Base-by-base conservation (phyloP, 2,888 invertebrate species). In the Cephalotes varians region DNA sequence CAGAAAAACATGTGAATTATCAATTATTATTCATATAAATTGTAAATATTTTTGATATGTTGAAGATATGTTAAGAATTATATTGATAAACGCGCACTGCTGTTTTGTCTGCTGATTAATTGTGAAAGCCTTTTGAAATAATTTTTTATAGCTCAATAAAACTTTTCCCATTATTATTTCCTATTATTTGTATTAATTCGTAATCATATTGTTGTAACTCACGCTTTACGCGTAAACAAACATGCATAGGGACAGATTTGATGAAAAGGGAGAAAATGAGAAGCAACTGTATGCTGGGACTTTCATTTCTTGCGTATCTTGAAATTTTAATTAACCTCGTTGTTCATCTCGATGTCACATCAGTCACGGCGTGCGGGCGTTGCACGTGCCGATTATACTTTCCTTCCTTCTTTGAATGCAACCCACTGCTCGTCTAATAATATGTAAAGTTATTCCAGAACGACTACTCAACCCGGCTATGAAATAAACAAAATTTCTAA, bases 241-340 rank as follows among this genome's bases (percentile, higher is more conserved):
- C 10, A 9, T 6, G 5, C 7, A 15, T n/a, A 34, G 34, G 31
- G 12, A n/a, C 3, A 15, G n/a, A 34, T 12, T 34, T 28, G 15
- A 49, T 71, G 34, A 18, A 69, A 47, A 28, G 18, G n/a, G 15
- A 15, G 10, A 15, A 69, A 31, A n/a, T 28, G 9, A 49, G 4
- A 1, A 49, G 15, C 5, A 21, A 47, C 2, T 15, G 12, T 44
- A 15, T 40, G 40, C 9, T 40, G 15, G 7, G 1, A 40, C 12
- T 40, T 40, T 40, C 58, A 18, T 37, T 37, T 40, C 58, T 58
- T 37, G 25, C n/a, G 10, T 49, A 21, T 72, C n/a, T 25, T 56
- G 28, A 72, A 72, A 72, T 72, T 72, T 72, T 72, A 72, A 72
- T 72, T 58, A 72, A 72, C 28, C 37, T 4, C 15, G 28, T 71